phyloP scores from a whole-genome alignment of 2,888 invertebrate genomes.

The Lycia hirtaria region DNA sequence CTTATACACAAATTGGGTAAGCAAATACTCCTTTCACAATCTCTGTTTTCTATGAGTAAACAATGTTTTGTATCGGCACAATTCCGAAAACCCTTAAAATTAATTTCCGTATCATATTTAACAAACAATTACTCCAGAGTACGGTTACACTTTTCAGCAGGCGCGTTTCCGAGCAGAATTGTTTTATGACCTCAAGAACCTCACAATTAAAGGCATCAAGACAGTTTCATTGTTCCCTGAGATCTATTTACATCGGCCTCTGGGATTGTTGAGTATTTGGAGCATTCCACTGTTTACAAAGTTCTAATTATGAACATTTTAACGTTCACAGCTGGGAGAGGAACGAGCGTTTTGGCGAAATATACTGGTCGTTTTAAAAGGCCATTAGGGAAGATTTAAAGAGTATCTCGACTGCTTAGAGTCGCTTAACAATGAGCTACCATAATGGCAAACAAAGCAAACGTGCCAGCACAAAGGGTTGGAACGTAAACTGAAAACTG shows the following conservation, averaged over 20 bases:
- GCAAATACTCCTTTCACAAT: not conserved
- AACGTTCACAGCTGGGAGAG: slow-evolving; percentile 56
- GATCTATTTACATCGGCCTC: slow-evolving; percentile 40
- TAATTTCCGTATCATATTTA: slow-evolving; percentile 26
- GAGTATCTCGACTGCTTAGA: slow-evolving; percentile 68
- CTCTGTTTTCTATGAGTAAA: not conserved
- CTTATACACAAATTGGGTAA: not conserved
- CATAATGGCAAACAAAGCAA: slow-evolving; percentile 68
- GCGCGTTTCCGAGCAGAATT: slow-evolving; percentile 20
- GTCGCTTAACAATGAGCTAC: slow-evolving; percentile 71
- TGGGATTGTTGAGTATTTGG: slow-evolving; percentile 37
- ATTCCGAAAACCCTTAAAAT: slow-evolving; percentile 31
- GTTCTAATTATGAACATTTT: slow-evolving; percentile 64
- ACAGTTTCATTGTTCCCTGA: slow-evolving; percentile 42
- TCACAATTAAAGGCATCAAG: slow-evolving; percentile 36
- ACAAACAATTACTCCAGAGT: slow-evolving; percentile 28
- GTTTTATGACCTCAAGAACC: slow-evolving; percentile 33
- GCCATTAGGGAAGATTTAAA: slow-evolving; percentile 79
- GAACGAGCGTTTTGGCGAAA: slow-evolving; percentile 62
- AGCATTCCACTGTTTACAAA: slow-evolving; percentile 48
- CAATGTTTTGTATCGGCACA: slow-evolving; percentile 10
- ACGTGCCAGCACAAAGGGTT: slow-evolving; percentile 55
- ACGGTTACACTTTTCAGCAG: slow-evolving; percentile 29
- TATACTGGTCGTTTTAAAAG: slow-evolving; percentile 76
- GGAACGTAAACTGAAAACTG: slow-evolving; percentile 48